phyloP scores from a whole-genome alignment of 92 coral and sea anemone genomes.

The Phymanthus crucifer region DNA sequence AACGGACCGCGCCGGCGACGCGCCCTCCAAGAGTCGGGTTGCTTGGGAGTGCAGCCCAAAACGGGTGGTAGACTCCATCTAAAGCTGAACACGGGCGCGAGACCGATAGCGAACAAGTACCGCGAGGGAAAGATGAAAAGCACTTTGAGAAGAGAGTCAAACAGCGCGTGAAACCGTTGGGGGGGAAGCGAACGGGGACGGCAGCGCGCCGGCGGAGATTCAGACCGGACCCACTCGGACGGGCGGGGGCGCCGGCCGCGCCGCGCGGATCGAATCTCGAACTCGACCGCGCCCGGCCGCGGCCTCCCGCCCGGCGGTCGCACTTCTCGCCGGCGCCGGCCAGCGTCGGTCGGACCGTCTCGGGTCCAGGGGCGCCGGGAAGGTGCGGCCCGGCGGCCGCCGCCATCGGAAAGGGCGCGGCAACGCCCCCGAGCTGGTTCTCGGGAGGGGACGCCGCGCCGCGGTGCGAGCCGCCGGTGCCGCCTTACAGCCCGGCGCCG shows the following conservation, averaged over 20 bases:
- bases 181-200: constrained; percentile 62
- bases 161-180: constrained; percentile 51
- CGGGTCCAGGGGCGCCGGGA: too few relatives aligned
- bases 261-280: constrained; percentile 55
- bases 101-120: constrained; percentile 69
- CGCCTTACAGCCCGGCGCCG: too few relatives aligned
- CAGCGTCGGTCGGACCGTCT: too few relatives aligned
- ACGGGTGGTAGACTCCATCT: constrained; percentile 35
- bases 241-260: constrained; percentile 50
- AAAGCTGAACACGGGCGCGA: constrained; percentile 52
- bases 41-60: constrained; percentile 67
- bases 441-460: too few relatives aligned
- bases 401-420: too few relatives aligned
- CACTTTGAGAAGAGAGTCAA: constrained; percentile 63
- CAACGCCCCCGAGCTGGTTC: too few relatives aligned
- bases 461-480: too few relatives aligned
- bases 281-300: too few relatives aligned
- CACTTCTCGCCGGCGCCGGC: too few relatives aligned
- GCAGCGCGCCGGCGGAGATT: constrained; percentile 66
- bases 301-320: too few relatives aligned
- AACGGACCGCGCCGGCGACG: constrained; percentile 22
- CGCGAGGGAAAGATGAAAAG: constrained; percentile 71
- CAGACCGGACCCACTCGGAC: constrained; percentile 63
- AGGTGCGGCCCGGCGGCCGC: too few relatives aligned
- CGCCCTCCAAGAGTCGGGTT: constrained; percentile 61